A percentile compares a stretch with the other conserved stretches of the same genome.
phyloP scores from a whole-genome alignment of 2,888 invertebrate species.

The Cyaniris semiargus region DNA sequence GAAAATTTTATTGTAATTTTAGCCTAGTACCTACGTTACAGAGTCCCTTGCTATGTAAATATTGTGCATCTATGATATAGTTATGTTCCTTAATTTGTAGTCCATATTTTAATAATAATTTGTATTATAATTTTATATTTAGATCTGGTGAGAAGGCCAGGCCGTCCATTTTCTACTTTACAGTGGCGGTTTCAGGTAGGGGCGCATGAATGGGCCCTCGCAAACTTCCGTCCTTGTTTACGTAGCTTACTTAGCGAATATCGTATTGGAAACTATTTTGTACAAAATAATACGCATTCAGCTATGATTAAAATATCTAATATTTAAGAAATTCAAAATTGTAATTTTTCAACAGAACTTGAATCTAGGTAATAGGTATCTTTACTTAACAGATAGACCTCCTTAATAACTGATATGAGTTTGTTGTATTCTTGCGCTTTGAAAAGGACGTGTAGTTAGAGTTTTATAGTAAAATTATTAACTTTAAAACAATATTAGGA shows the following conservation, averaged over 20 bases:
- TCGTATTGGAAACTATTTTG: not conserved
- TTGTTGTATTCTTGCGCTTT: not conserved
- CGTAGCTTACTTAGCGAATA: not conserved
- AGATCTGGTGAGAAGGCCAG: conserved; percentile 56
- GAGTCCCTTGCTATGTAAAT: conserved; percentile 38
- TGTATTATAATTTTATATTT: conserved; percentile 37
- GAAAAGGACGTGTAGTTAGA: not conserved
- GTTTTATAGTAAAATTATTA: too few species aligned
- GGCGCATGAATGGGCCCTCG: not conserved
- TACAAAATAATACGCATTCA: too few species aligned
- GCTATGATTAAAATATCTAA: too few species aligned
- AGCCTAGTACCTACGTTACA: conserved; percentile 7
- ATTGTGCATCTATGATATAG: conserved; percentile 35
- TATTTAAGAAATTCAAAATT: too few species aligned
- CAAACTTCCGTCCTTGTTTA: not conserved
- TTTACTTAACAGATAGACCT: too few species aligned
- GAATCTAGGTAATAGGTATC: too few species aligned
- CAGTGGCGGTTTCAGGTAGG: conserved; percentile 5
- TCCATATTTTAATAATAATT: conserved; percentile 40
- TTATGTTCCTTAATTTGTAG: conserved; percentile 48
- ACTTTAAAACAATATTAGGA: too few species aligned
- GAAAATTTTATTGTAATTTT: not conserved
- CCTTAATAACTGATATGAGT: not conserved
- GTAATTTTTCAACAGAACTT: too few species aligned
- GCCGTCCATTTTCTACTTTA: conserved; percentile 63